Conservation (phyloP, 1,140 invertebrate genomes). For the Copidosoma floridanum region DNA sequence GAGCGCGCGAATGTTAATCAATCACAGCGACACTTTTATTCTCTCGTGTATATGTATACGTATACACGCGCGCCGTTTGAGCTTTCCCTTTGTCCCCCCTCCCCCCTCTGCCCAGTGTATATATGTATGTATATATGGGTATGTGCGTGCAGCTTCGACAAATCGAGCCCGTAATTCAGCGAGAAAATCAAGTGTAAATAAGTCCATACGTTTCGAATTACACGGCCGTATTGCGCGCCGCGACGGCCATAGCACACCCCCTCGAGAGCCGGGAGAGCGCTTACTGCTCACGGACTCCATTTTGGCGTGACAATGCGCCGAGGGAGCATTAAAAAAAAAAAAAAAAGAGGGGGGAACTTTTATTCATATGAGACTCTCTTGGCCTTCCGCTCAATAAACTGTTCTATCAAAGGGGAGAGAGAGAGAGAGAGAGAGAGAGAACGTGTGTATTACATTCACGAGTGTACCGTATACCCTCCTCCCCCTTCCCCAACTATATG, state of each 20-base stretch:
- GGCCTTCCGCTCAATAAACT: slow-evolving; percentile 18
- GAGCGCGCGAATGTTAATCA: no score
- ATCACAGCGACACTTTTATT: slow-evolving; percentile 36
- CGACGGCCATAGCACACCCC: background rate
- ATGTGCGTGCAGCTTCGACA: no score
- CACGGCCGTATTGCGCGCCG: background rate
- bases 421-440: no score
- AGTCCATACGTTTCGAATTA: slow-evolving; percentile 19
- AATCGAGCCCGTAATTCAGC: slow-evolving; percentile 8
- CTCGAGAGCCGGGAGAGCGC: background rate
- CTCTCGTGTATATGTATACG: background rate
- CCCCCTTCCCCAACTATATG: background rate
- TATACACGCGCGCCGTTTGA: no score
- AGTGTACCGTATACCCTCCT: no score
- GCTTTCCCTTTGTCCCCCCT: slow-evolving; percentile 31
- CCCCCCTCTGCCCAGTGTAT: background rate
- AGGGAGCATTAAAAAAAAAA: slow-evolving; percentile 1
- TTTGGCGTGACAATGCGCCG: slow-evolving; percentile 13
- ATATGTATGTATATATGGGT: no score
- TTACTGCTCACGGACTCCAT: slow-evolving; percentile 10
- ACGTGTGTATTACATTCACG: no score
- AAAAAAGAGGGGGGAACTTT: background rate
- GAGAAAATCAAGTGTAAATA: slow-evolving; percentile 18
- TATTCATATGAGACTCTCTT: background rate
- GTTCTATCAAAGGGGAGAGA: slow-evolving; percentile 10